phyloP scores from a whole-genome alignment of 2,113 vertebrate species.

The Pseudopipra pipra region DNA sequence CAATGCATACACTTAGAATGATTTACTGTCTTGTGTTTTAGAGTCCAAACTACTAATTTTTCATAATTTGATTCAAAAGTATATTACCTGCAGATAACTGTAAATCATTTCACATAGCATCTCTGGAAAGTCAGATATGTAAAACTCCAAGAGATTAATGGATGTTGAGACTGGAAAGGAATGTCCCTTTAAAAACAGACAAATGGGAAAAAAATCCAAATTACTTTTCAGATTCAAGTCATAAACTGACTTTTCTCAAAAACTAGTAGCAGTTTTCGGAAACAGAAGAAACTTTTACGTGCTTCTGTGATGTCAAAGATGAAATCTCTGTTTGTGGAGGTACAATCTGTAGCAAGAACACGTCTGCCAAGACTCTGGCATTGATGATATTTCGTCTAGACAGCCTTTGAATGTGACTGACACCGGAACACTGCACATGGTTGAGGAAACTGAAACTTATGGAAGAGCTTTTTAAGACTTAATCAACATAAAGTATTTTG shows the following conservation, averaged over 20 bases:
- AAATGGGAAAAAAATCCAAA: neutral
- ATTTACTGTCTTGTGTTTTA: neutral
- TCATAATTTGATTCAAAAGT: neutral
- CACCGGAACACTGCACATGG: slow-evolving; percentile 35
- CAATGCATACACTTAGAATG: neutral
- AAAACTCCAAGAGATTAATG: neutral
- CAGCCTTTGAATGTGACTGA: slow-evolving; percentile 43
- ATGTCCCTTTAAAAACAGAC: neutral
- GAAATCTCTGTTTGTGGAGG: slow-evolving; percentile 20
- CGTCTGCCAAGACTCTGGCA: slow-evolving; percentile 37
- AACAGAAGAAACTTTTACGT: neutral
- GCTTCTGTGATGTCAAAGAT: slow-evolving; percentile 51
- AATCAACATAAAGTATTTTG: neutral
- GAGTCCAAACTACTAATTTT: neutral
- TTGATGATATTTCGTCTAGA: slow-evolving; percentile 58
- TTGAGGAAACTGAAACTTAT: slow-evolving; percentile 22
- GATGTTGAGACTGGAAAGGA: neutral
- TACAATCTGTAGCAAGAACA: slow-evolving; percentile 49
- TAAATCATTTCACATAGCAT: neutral
- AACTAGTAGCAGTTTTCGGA: neutral
- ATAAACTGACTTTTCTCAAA: slow-evolving; percentile 12
- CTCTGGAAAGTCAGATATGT: neutral
- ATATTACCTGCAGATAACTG: neutral
- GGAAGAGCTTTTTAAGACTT: slow-evolving; percentile 2
- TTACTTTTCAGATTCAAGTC: neutral